Evolutionary conservation across 2,797 vertebrate species (phyloP).

Genomic region (Ficedula albicollis): DNA sequence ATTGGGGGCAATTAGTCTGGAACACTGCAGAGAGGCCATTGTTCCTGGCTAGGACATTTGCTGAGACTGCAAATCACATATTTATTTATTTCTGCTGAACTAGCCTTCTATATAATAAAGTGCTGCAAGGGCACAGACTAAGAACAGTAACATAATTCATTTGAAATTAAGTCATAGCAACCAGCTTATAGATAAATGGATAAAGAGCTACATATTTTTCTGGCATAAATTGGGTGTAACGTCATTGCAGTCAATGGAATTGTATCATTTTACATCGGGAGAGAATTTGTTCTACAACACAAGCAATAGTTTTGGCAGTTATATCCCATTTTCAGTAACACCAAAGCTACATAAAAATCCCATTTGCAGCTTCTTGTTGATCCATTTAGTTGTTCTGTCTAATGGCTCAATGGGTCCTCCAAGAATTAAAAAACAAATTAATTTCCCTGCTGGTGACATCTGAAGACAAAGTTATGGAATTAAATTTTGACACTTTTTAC

Average conservation of each 20-base stretch:
- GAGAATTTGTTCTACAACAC: constrained; percentile 24
- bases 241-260: constrained; percentile 36
- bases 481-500: neutral
- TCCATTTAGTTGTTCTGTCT: neutral
- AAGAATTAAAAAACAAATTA: neutral
- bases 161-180: constrained; percentile 62
- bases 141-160: constrained; percentile 64
- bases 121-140: constrained; percentile 55
- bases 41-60: constrained; percentile 53
- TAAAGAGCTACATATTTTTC: constrained; percentile 37
- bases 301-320: constrained; percentile 15
- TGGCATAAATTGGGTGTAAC: constrained; percentile 30
- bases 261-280: constrained; percentile 29
- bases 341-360: constrained; percentile 26
- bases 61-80: constrained; percentile 60
- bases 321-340: neutral
- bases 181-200: constrained; percentile 54
- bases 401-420: neutral
- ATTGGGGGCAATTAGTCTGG: constrained; percentile 57
- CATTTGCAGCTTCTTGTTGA: constrained; percentile 20
- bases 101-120: constrained; percentile 63
- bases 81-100: constrained; percentile 72
- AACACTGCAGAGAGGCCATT: constrained; percentile 49
- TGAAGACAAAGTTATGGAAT: neutral
- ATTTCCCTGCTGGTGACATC: neutral